Evolutionary conservation across 1,140 invertebrate genomes (phyloP), one percentile per base, ranked within the genome.

Genomic region (Bombyx mandarina): DNA sequence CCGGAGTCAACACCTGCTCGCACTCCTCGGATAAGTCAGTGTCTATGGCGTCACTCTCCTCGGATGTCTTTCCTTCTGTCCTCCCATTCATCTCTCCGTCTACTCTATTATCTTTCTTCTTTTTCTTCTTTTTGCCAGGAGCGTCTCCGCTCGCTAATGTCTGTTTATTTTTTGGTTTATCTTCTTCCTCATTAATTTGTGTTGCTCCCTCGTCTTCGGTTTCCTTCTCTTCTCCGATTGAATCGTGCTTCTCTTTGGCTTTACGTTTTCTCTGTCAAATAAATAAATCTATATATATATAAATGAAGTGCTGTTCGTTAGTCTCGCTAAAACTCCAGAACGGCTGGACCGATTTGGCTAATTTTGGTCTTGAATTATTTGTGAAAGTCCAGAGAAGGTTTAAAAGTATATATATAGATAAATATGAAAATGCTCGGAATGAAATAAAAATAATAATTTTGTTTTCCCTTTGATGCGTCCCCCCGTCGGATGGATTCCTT

Each of bases 41-140:
- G 47, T 84, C 79, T 54, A 83, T 82, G 0, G 70, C 70, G 45
- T 84, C 81, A 61, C 68, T 77, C 58, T 79, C 77, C n/a, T 44
- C 52, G 9, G 35, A 35, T 12, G 7, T 54, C 22, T 44, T 43
- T 35, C 26, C 26, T 5, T 35, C 26, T 35, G 26, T 5, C 26
- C 26, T 35, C 26, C 4, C 26, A 5, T 35, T 35, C 26, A 35
- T 35, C 10, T 45, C 43, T 7, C 43, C 52, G 5, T 8, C 52
- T 44, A 26, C 7, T 35, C 10, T 26, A 35, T 51, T 51, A 8
- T 10, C 10, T n/a, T 51, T 51, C 8, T 4, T 43, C 51, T 55
- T 71, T 61, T 47, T 61, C 46, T 51, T 66, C 51, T 67, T 69
- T 59, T n/a, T 61, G 8, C 43, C 44, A 5, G 26, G 26, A 35